Percentiles rank a stretch among this genome's conserved stretches.
Conservation (phyloP, 1,140 invertebrate species). For the Stegodyphus dumicola region DNA sequence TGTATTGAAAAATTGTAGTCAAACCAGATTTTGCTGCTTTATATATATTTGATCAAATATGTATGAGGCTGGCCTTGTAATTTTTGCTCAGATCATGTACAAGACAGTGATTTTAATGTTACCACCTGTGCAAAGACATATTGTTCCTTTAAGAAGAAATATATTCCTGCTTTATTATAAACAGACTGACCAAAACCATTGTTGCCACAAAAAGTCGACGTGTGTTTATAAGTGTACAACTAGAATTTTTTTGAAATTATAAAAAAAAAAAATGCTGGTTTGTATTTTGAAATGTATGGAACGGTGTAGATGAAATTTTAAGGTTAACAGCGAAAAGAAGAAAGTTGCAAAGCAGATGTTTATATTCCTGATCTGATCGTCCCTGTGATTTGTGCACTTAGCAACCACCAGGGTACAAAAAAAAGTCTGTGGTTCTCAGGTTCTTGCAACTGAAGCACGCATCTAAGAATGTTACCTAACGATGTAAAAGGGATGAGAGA, state of each 20-base stretch:
- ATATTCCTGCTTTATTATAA: slow-evolving; percentile 46
- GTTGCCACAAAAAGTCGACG: slow-evolving; percentile 10
- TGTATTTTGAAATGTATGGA: slow-evolving; percentile 12
- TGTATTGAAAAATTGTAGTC: slow-evolving; percentile 8
- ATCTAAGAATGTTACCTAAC: neutral
- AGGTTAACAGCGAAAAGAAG: neutral
- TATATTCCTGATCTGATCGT: slow-evolving; percentile 33
- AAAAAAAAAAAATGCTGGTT: slow-evolving; percentile 12
- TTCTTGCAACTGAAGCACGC: slow-evolving; percentile 7
- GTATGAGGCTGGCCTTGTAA: slow-evolving; percentile 56
- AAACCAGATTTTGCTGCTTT: slow-evolving; percentile 18
- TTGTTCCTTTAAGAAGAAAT: slow-evolving; percentile 54
- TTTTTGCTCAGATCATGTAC: slow-evolving; percentile 53
- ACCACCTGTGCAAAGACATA: slow-evolving; percentile 54
- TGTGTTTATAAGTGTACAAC: slow-evolving; percentile 21
- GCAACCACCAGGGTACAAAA: slow-evolving; percentile 37
- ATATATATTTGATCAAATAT: slow-evolving; percentile 24
- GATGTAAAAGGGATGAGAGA: neutral
- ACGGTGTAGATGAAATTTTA: neutral
- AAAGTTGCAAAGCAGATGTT: slow-evolving; percentile 5
- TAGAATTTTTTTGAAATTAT: slow-evolving; percentile 13
- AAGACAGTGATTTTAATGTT: slow-evolving; percentile 53
- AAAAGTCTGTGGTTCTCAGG: neutral
- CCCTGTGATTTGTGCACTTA: slow-evolving; percentile 45
- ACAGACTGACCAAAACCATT: slow-evolving; percentile 18